Evolutionary conservation across 2,113 vertebrate genomes (phyloP), one percentile per base, ranked within the genome.

Genomic region (Burhinus oedicnemus): DNA sequence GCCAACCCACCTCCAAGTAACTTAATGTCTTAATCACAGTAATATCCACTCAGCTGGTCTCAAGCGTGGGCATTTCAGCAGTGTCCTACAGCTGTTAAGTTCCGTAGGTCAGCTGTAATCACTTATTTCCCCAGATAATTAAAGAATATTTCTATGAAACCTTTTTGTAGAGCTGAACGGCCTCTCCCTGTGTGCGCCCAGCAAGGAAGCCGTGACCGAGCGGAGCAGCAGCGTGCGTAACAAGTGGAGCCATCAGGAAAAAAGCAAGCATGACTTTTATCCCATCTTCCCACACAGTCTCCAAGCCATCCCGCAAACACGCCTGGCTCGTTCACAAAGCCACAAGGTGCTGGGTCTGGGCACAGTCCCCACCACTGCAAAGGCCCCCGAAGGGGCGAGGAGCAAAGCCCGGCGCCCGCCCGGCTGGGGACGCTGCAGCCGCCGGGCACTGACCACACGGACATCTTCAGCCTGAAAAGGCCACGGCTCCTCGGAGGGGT

Each of bases 281-380:
- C 68, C 7, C 25, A 38, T 11, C 29, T 22, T 61, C 54, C 65
- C 79, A 17, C 3, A 26, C 16, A 11, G 12, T 12, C 30, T 57
- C 49, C 60, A 52, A 61, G 27, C 30, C 70, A 54, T 52, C 47
- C 19, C 3, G 1, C 52, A 72, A 69, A 84, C 58, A 55, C 9
- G 2, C 17, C 26, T 54, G 34, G 16, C 42, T 38, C 13, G 0
- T 13, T 66, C 7, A 1, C 68, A 68, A 76, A 58, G 70, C 29
- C 76, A 61, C 0, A 0, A 16, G 16, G 22, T 0, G 0, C 75
- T 55, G 75, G 49, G 25, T 15, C 38, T 65, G 60, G 49, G 42
- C n/a, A 64, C 0, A 0, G 19, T 15, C 29, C 42, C 26, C 55
- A 30, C 9, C 0, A 1, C 83, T 11, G 1, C 38, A 40, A 60